Base-by-base conservation (phyloP, 2,888 invertebrate genomes). In the Dorcus parallelipipedus region DNA sequence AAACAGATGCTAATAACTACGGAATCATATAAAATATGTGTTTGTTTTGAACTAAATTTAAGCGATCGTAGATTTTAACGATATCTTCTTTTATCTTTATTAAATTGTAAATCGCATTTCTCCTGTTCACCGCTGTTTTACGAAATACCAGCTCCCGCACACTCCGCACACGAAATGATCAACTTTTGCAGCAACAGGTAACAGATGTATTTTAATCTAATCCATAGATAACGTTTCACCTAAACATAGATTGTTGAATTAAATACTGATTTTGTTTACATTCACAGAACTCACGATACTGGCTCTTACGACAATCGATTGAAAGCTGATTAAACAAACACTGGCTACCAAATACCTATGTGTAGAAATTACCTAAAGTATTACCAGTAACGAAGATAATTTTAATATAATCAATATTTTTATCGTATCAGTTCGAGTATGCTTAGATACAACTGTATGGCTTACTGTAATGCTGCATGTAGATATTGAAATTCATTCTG, bases 131-230 rank as follows among this genome's bases (percentile, higher is more conserved):
- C 45, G 10, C 23, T 20, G 7, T 23, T 10, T 45, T 45, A 17
- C 45, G 45, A 10, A 45, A 10, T 17, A 17, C 23, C 7, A 17
- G 14, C 23, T 45, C 9, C 9, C 17, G 23, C 17, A 10, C 17
- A 45, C 23, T 45, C 9, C 4, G 9, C 42, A 20, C 45, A 23
- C 14, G n/a, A 23, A 17, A 20, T n/a, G 45, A 23, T 17, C 45
- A 23, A 45, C 45, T 45, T 20, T 20, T 45, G 45, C 23, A 23
- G 45, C 45, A 45, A 23, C 45, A 23, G 17, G 20, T 45, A 45
- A 56, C 63, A 62, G 60, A 62, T 62, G 62, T 58, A 56, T 58
- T 60, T 60, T 60, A 63, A 63, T 60, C 63, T 63, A 63, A 63
- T 63, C 63, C 63, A 43, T 56, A 63, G 63, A 63, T 63, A 63